Conservation (phyloP, 30 jellyfish, hydroid and myxozoan species). For the Aurelia sp. region DNA sequence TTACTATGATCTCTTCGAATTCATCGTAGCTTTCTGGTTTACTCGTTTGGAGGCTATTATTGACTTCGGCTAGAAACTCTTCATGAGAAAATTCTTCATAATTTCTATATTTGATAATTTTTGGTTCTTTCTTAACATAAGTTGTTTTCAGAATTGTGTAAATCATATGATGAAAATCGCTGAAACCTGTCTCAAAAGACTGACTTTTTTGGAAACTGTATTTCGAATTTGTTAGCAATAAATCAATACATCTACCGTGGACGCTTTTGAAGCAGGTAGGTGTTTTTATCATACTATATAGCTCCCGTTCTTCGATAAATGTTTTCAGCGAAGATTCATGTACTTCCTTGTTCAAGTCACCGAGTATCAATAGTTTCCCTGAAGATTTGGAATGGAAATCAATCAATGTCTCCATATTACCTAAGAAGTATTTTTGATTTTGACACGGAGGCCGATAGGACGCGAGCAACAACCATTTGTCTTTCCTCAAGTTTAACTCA, state of each 20-base stretch:
- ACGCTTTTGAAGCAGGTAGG: background rate
- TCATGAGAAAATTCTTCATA: background rate
- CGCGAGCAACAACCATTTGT: slow-evolving; percentile 19
- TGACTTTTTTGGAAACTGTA: background rate
- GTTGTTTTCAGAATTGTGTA: no score
- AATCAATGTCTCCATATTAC: background rate
- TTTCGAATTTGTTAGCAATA: background rate
- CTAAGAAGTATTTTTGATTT: slow-evolving; percentile 3
- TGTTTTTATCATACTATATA: background rate
- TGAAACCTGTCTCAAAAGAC: no score
- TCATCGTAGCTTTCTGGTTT: background rate
- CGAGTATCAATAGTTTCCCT: slow-evolving; percentile 26
- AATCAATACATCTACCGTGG: background rate
- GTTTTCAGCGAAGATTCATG: background rate
- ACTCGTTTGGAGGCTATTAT: slow-evolving; percentile 7
- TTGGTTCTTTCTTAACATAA: no score
- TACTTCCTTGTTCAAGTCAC: slow-evolving; percentile 22
- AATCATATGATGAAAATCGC: no score
- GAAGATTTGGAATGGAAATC: slow-evolving; percentile 6
- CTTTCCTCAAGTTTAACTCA: slow-evolving; percentile 3
- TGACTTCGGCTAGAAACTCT: slow-evolving; percentile 2
- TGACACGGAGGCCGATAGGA: slow-evolving; percentile 28
- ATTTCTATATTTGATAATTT: no score
- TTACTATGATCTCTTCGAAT: background rate
- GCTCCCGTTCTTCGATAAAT: background rate